A percentile compares a stretch with the other conserved stretches of the same genome.
Conservation (phyloP, 92 coral and sea anemone species). For the Siderastrea siderea region DNA sequence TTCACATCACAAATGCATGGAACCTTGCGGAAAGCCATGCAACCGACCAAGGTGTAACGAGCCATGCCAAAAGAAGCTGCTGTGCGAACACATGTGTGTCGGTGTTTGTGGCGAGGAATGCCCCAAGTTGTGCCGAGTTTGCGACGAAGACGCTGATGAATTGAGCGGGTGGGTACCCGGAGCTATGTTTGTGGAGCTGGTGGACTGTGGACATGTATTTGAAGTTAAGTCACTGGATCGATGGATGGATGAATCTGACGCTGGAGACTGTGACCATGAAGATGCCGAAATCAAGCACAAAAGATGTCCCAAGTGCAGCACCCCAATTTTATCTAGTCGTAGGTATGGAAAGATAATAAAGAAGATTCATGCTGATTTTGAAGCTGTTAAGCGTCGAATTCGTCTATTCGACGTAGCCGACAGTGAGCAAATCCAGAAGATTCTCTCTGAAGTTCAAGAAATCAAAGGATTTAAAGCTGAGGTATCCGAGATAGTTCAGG, state of each 20-base stretch:
- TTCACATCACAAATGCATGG: constrained; percentile 61
- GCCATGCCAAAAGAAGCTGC: constrained; percentile 61
- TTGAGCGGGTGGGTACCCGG: constrained; percentile 71
- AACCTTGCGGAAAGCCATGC: constrained; percentile 81
- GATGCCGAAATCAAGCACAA: constrained; percentile 69
- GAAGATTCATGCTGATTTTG: constrained; percentile 82
- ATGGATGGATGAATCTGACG: constrained; percentile 71
- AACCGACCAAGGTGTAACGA: constrained; percentile 79
- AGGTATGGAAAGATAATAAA: constrained; percentile 91
- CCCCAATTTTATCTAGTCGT: constrained; percentile 81
- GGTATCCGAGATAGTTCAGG: constrained; percentile 2
- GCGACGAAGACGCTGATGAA: constrained; percentile 69
- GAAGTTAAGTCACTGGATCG: constrained; percentile 85
- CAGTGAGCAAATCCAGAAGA: constrained; percentile 16
- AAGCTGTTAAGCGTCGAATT: constrained; percentile 62
- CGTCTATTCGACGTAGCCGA: constrained; percentile 10
- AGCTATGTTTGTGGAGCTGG: constrained; percentile 83
- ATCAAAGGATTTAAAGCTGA: neutral
- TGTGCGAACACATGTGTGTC: constrained; percentile 82
- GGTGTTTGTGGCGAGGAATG: constrained; percentile 97
- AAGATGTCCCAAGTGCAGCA: constrained; percentile 83
- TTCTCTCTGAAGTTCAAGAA: constrained; percentile 5
- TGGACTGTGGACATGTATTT: constrained; percentile 87
- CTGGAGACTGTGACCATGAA: constrained; percentile 4
- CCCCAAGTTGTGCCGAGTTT: constrained; percentile 92